Evolutionary conservation across 2,113 vertebrate species (phyloP).

Genomic region (Phyllopteryx taeniolatus): DNA sequence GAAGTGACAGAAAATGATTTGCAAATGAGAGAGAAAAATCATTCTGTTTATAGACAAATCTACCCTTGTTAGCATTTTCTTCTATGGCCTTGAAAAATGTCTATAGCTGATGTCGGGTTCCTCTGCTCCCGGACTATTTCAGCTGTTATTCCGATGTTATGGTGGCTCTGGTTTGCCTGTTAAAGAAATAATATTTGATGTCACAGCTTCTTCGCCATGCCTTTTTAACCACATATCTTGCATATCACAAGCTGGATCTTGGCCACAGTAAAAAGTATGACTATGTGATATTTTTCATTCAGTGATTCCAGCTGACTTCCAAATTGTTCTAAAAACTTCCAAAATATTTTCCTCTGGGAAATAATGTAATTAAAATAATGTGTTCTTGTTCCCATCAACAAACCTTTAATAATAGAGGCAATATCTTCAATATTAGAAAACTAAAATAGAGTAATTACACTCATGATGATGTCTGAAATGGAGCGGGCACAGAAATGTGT

Average conservation of each 20-base stretch:
- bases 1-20: constrained; percentile 38
- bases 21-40: constrained; percentile 21
- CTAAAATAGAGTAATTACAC: not conserved
- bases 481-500: not conserved
- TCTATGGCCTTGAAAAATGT: constrained; percentile 27
- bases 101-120: constrained; percentile 56
- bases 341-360: too few relatives aligned
- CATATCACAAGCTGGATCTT: constrained; percentile 20
- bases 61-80: constrained; percentile 36
- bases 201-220: constrained; percentile 34
- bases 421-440: not conserved
- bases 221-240: constrained; percentile 39
- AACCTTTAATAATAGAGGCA: not conserved
- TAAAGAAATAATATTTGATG: constrained; percentile 47
- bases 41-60: constrained; percentile 19
- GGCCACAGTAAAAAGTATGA: not conserved
- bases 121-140: constrained; percentile 31
- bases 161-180: constrained; percentile 47
- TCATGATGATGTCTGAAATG: not conserved
- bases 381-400: not conserved
- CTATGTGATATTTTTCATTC: not conserved
- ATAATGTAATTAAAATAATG: too few relatives aligned
- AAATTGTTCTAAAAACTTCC: too few relatives aligned
- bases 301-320: too few relatives aligned
- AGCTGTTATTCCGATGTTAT: constrained; percentile 62